A percentile compares a stretch with the other conserved stretches of the same genome.
phyloP scores from a whole-genome alignment of 2,113 vertebrate genomes.

The Rhinopomastus cyanomelas region DNA sequence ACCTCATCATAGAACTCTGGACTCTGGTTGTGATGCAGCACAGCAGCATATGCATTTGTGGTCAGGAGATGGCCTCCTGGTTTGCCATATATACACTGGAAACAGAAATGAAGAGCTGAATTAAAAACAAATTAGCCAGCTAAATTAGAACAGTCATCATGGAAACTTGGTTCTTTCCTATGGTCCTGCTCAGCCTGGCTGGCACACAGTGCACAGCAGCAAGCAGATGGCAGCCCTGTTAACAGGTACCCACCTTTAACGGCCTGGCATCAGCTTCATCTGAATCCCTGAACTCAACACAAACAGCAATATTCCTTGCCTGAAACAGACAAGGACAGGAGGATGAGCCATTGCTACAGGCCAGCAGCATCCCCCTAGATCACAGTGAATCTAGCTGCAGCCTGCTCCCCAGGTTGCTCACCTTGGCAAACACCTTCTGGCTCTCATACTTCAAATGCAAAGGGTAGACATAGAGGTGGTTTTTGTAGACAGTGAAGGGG shows the following conservation, averaged over 20 bases:
- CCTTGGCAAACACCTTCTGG: conserved; percentile 98
- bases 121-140: neutral
- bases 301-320: conserved; percentile 94
- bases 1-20: conserved; percentile 98
- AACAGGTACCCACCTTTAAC: conserved; percentile 80
- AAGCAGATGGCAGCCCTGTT: neutral
- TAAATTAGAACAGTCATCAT: neutral
- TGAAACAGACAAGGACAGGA: conserved; percentile 44
- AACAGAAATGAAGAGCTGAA: conserved; percentile 1
- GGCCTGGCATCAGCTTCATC: conserved; percentile 85
- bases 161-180: neutral
- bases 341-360: neutral
- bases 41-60: conserved; percentile 78
- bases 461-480: conserved; percentile 93
- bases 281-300: conserved; percentile 91
- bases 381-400: neutral
- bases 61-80: conserved; percentile 86
- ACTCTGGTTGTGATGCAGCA: conserved; percentile 95
- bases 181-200: neutral
- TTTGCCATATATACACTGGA: conserved; percentile 95
- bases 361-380: neutral
- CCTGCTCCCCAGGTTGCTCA: conserved; percentile 27
- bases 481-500: conserved; percentile 93
- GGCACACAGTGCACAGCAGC: neutral
- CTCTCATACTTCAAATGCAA: conserved; percentile 94